phyloP scores from a whole-genome alignment of 2,888 invertebrate genomes.

The Erannis defoliaria region DNA sequence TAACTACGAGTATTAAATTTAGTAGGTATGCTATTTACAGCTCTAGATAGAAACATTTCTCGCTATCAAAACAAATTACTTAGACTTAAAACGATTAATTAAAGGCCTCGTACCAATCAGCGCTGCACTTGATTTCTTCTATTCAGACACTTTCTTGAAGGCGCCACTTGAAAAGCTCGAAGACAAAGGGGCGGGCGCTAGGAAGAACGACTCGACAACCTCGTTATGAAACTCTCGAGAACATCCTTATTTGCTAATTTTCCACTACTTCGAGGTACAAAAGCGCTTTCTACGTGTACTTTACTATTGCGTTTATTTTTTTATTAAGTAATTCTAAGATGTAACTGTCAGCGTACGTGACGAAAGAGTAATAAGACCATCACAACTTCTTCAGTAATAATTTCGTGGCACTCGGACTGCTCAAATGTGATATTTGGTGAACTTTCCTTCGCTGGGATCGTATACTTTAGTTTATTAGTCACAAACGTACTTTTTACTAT shows the following conservation, averaged over 20 bases:
- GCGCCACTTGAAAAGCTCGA: slow-evolving; percentile 26
- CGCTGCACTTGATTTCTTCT: slow-evolving; percentile 30
- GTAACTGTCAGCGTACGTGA: slow-evolving; percentile 57
- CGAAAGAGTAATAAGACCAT: slow-evolving; percentile 61
- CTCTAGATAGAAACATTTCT: neutral
- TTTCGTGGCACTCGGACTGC: slow-evolving; percentile 32
- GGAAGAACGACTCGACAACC: slow-evolving; percentile 48
- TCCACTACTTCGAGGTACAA: slow-evolving; percentile 46
- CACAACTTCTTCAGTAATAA: slow-evolving; percentile 45
- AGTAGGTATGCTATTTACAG: no score
- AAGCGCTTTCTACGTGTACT: slow-evolving; percentile 17
- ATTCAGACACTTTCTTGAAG: slow-evolving; percentile 29
- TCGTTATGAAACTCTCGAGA: slow-evolving; percentile 48
- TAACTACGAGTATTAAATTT: no score
- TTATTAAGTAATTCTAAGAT: slow-evolving; percentile 37
- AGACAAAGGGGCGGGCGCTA: slow-evolving; percentile 29
- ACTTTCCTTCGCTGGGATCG: slow-evolving; percentile 22
- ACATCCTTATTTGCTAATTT: slow-evolving; percentile 39
- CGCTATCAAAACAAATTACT: slow-evolving; percentile 1
- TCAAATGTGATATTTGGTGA: slow-evolving; percentile 22
- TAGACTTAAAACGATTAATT: slow-evolving; percentile 14
- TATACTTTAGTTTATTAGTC: slow-evolving; percentile 27
- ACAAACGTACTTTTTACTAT: slow-evolving; percentile 19
- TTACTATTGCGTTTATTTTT: slow-evolving; percentile 23
- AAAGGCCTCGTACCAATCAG: slow-evolving; percentile 13